Evolutionary conservation across 2,888 invertebrate genomes (phyloP), one percentile per base, ranked within the genome.

Genomic region (Argyresthia goedartella): DNA sequence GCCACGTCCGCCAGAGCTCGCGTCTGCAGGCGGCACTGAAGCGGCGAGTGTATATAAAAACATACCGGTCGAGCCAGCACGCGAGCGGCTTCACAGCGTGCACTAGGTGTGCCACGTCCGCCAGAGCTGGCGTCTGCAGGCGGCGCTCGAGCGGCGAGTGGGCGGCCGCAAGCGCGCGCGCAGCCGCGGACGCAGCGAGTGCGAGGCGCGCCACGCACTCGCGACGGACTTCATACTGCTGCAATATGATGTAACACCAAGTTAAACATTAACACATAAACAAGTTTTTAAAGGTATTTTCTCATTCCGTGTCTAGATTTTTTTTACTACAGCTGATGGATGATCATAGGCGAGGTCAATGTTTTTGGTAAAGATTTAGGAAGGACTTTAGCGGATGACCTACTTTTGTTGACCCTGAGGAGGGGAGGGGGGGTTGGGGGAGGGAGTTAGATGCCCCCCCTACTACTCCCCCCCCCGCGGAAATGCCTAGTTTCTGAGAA

Each of bases 121-220:
- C 93, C 65, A 97, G 85, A 52, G 93, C 92, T 79, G 91, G 92
- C 10, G 95, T 95, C 58, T 93, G 91, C 47, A 96, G 91, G 55
- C 91, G 89, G 33, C n/a, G 95, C 91, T 25, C 65, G 67, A 54
- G 92, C 91, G 59, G 93, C 93, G 8, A 93, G 92, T 53, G 95
- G 81, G 66, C 92, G 89, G 64, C 81, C 1, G 96, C 94, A 67
- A 97, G 84, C 42, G 68, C 61, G 11, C 91, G 90, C 0, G 96
- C 93, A 55, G 92, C 92, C 64, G 94, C 95, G 0, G 95, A 93
- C 57, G 97, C 88, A 61, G 93, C 91, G 65, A 97, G 81, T 0
- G 97, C 95, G 67, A 97, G 85, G 61, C 94, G 91, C 84, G 98
- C 97, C 56, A 98, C 87, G 75, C 97, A 98, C 82, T 98, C 98